These are phyloP conservation scores for Eucidaris tribuloides DNA, from an alignment of 35 echinoderm and acorn worm species.

Conservation along the genomic window DNA sequence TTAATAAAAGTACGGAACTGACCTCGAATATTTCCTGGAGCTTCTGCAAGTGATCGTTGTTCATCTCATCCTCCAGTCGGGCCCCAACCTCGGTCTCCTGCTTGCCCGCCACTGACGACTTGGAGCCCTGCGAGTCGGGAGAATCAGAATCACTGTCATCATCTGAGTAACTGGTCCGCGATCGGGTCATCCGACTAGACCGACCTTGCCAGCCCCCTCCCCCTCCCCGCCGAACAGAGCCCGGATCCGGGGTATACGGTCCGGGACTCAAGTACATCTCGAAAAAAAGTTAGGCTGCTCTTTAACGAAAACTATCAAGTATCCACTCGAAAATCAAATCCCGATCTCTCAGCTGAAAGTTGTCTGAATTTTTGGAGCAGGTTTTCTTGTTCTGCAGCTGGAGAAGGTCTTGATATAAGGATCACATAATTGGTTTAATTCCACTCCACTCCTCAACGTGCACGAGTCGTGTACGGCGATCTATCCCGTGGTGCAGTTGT, in stretches of 20 bases:
- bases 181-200: background rate
- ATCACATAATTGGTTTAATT: too few species aligned
- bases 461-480: too few species aligned
- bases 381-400: too few species aligned
- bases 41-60: constrained; percentile 95
- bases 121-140: constrained; percentile 52
- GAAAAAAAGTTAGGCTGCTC: background rate
- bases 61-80: constrained; percentile 98
- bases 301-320: too few species aligned
- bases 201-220: background rate
- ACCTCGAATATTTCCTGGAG: constrained; percentile 99
- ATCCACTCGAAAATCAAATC: background rate
- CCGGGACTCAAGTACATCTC: constrained; percentile 2
- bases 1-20: background rate
- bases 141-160: constrained; percentile 23
- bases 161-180: background rate
- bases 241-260: background rate
- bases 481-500: too few species aligned
- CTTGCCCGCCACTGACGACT: constrained; percentile 60
- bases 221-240: background rate
- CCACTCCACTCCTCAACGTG: too few species aligned
- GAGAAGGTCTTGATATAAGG: too few species aligned
- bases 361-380: too few species aligned
- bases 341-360: too few species aligned
- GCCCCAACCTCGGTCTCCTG: background rate